Evolutionary conservation across 2,888 invertebrate species (phyloP).

Genomic region (Melinaea marsaeus): DNA sequence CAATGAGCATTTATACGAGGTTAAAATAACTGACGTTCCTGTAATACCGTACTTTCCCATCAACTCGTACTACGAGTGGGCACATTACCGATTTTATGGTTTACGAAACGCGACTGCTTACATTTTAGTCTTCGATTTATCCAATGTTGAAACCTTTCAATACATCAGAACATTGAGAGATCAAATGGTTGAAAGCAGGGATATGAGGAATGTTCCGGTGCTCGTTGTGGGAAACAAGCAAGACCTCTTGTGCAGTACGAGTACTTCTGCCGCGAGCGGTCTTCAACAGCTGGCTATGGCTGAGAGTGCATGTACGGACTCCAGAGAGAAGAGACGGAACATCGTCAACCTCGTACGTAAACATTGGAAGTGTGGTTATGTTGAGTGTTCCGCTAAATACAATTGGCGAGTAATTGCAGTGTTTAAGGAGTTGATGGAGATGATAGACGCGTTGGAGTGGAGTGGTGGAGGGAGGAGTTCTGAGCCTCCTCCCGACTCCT

Average conservation of each 20-base stretch:
- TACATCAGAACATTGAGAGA: slow-evolving; percentile 93
- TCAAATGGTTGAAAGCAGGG: slow-evolving; percentile 94
- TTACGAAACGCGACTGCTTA: slow-evolving; percentile 93
- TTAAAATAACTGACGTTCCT: slow-evolving; percentile 91
- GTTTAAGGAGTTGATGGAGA: slow-evolving; percentile 89
- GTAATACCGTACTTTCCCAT: slow-evolving; percentile 93
- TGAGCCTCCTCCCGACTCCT: slow-evolving; percentile 63
- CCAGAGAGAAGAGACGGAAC: slow-evolving; percentile 80
- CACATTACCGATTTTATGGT: slow-evolving; percentile 88
- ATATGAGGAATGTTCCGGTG: slow-evolving; percentile 92
- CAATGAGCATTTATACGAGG: slow-evolving; percentile 90
- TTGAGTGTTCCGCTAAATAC: slow-evolving; percentile 96
- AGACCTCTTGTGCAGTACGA: slow-evolving; percentile 82
- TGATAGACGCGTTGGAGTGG: slow-evolving; percentile 83
- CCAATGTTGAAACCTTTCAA: slow-evolving; percentile 93
- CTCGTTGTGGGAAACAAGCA: slow-evolving; percentile 97
- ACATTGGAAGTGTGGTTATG: slow-evolving; percentile 96
- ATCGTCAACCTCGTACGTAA: slow-evolving; percentile 94
- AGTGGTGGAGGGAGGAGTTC: slow-evolving; percentile 72
- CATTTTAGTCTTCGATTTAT: slow-evolving; percentile 94
- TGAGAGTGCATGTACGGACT: slow-evolving; percentile 70
- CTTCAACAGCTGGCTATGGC: slow-evolving; percentile 66
- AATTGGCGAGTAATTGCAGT: slow-evolving; percentile 92
- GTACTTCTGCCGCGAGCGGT: slow-evolving; percentile 66
- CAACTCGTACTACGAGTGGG: slow-evolving; percentile 96